Evolutionary conservation across 2,888 invertebrate genomes (phyloP).

Genomic region (Hirtodrosophila alboralis): DNA sequence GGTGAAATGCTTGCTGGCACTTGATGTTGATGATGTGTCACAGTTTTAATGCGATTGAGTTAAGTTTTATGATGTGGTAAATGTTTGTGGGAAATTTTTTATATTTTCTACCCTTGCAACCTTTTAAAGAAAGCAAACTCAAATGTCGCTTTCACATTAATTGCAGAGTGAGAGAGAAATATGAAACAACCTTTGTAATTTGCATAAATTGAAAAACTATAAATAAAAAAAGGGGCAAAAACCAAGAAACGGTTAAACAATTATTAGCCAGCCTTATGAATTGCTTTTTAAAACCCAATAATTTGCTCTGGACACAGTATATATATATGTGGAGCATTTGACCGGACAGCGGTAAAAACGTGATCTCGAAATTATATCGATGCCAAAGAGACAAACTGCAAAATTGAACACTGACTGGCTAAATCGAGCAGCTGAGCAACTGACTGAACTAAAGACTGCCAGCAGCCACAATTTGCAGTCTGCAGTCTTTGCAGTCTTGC

Average conservation of each 20-base stretch:
- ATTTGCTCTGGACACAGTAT: constrained; percentile 15
- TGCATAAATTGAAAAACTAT: constrained; percentile 51
- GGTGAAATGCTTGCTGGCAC: constrained; percentile 72
- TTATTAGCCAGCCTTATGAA: constrained; percentile 52
- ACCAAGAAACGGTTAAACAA: constrained; percentile 31
- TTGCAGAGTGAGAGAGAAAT: constrained; percentile 55
- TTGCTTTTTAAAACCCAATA: constrained; percentile 59
- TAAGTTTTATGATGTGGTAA: constrained; percentile 76
- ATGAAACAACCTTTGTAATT: constrained; percentile 52
- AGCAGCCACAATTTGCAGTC: constrained; percentile 22
- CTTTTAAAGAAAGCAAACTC: constrained; percentile 62
- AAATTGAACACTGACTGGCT: constrained; percentile 27
- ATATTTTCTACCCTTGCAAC: too few relatives aligned
- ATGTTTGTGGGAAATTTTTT: constrained; percentile 66
- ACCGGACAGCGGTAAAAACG: constrained; percentile 76
- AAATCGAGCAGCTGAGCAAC: constrained; percentile 38
- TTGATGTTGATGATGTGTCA: constrained; percentile 78
- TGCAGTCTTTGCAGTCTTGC: constrained; percentile 6
- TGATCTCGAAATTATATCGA: constrained; percentile 78
- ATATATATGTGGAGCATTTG: constrained; percentile 67
- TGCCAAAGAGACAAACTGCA: constrained; percentile 54
- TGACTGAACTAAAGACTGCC: constrained; percentile 28
- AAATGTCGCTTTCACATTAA: constrained; percentile 77
- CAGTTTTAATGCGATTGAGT: constrained; percentile 77
- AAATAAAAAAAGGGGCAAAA: constrained; percentile 5